Conservation (phyloP, 2,888 invertebrate genomes). For the Thyatira batis region DNA sequence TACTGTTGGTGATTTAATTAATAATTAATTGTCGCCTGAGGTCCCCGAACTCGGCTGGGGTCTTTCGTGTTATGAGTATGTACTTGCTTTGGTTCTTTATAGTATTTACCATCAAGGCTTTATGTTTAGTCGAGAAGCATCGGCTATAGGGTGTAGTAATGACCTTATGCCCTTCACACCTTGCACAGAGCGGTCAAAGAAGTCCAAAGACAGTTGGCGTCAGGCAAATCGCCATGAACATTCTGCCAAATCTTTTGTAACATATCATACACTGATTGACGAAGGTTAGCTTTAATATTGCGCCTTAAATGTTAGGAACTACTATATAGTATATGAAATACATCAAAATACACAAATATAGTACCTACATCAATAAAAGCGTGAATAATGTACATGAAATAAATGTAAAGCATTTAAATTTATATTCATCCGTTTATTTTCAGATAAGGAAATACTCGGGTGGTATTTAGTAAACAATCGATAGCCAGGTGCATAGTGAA, state of each 20-base stretch:
- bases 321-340: background rate
- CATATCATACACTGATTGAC: too few relatives aligned
- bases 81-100: background rate
- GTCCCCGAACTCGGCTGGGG: constrained; percentile 46
- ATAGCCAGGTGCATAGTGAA: constrained; percentile 19
- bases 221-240: too few relatives aligned
- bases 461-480: constrained; percentile 27
- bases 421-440: background rate
- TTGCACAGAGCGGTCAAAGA: too few relatives aligned
- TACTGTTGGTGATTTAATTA: constrained; percentile 32
- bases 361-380: background rate
- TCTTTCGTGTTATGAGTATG: constrained; percentile 28
- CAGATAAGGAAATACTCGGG: constrained; percentile 5
- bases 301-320: background rate
- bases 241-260: too few relatives aligned
- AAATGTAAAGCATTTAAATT: background rate
- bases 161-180: too few relatives aligned
- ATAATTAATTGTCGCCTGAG: constrained; percentile 33
- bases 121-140: too few relatives aligned
- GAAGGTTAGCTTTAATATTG: too few relatives aligned
- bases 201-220: too few relatives aligned
- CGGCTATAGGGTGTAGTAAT: too few relatives aligned
- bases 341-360: background rate
- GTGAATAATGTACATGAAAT: background rate
- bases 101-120: background rate